Evolutionary conservation across 1,140 invertebrate genomes (phyloP), one percentile per base, ranked within the genome.

Genomic region (Dendroctonus ponderosae): DNA sequence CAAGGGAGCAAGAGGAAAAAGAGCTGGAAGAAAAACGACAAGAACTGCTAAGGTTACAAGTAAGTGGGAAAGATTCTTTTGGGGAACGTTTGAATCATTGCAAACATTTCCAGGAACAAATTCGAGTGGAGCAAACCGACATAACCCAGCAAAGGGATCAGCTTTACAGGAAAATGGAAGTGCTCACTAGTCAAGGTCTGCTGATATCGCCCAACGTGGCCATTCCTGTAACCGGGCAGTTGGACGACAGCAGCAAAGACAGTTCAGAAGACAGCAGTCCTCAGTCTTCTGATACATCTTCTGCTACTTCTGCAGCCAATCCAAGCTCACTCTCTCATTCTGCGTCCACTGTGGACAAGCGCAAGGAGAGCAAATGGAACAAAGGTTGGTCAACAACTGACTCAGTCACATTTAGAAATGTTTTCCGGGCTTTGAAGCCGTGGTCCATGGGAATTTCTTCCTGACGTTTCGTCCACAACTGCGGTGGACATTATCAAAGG

Each of bases 111-210:
- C 77, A 89, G 76, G 87, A 89, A 71, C 85, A 89, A 76, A 75
- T 91, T 9, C 81, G 85, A 9, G 82, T 85, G 8, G 90, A 94
- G 70, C 89, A 94, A 77, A 85, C 86, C 43, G 93, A 96, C 74
- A 86, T 96, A 9, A 87, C 85, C 11, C 89, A 94, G 70, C 93
- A 96, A 78, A 78, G 93, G 7, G 93, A 96, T 74, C 88, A 93
- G 67, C 80, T 96, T 9, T 95, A 93, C 77, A 79, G 91, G 40
- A 87, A 92, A 75, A 83, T 94, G 73, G 91, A 95, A 73, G 82
- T 88, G 38, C 80, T 94, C 0, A 86, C 88, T 42, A 86, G 84
- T 60, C 87, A 91, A 74, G 90, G 90, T 3, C 82, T 92, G 26
- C 71, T 88, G 46, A 77, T 82, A 7, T 83, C 82, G n/a, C 81